A percentile compares a stretch with the other conserved stretches of the same genome.
Conservation (phyloP, 2,888 invertebrate species). For the Megaustenia siamemsis region DNA sequence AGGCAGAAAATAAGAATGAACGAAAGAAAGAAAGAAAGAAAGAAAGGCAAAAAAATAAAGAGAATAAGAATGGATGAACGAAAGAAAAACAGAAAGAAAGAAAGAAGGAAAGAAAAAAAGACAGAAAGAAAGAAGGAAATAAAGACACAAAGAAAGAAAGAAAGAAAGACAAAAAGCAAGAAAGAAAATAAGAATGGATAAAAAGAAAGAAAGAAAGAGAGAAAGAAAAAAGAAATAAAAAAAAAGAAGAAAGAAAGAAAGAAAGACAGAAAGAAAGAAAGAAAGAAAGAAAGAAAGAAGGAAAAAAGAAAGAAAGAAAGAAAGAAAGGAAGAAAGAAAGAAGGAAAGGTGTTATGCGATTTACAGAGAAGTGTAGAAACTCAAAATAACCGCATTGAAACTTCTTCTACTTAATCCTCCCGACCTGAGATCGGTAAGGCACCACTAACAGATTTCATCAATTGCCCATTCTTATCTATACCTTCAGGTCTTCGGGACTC, state of each 20-base stretch:
- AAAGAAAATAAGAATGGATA: neutral
- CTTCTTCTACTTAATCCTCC: too few species aligned
- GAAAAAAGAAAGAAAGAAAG: neutral
- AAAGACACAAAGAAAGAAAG: neutral
- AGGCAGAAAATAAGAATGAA: neutral
- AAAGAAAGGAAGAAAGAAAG: neutral
- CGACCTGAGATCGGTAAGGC: too few species aligned
- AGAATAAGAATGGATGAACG: neutral
- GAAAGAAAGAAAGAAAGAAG: neutral
- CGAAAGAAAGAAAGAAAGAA: neutral
- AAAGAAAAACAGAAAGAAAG: neutral
- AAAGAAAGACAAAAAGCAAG: neutral
- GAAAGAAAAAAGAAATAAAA: neutral
- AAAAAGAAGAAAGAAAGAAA: neutral
- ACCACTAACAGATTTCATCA: too few species aligned
- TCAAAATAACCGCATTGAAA: too few species aligned
- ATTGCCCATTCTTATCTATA: too few species aligned
- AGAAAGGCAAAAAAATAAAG: neutral
- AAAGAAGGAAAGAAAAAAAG: neutral
- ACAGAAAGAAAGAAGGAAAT: neutral
- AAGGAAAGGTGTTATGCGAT: too few species aligned
- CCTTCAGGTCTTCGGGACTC: too few species aligned
- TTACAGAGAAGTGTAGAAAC: too few species aligned
- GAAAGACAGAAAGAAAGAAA: neutral
- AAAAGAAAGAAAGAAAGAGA: neutral